These are phyloP conservation scores for Ciona savignyi DNA, from an alignment of 23 tunicate genomes.

Conservation along the genomic window DNA sequence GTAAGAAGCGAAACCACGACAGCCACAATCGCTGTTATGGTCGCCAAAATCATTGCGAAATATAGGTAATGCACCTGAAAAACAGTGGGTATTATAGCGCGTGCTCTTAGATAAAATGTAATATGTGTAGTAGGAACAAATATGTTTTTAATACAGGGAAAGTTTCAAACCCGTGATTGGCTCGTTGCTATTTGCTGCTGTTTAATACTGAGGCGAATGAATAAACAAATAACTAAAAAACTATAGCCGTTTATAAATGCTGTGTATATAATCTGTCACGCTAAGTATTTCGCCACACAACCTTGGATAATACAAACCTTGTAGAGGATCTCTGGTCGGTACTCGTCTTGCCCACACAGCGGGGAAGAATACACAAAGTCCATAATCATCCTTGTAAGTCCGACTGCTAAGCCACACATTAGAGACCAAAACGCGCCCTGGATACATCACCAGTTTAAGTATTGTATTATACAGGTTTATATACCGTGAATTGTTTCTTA, in stretches of 20 bases:
- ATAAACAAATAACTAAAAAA: neutral
- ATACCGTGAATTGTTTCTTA: slow-evolving; percentile 11
- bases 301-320: slow-evolving; percentile 34
- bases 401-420: slow-evolving; percentile 64
- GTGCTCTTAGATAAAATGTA: no score
- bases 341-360: slow-evolving; percentile 84
- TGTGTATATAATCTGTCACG: no score
- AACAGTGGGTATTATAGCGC: no score
- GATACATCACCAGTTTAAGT: no score
- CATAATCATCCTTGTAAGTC: slow-evolving; percentile 77
- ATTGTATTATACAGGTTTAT: no score
- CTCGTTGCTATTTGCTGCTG: no score
- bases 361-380: slow-evolving; percentile 82
- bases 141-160: no score
- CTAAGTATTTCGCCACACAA: no score
- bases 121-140: no score
- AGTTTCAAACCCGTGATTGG: no score
- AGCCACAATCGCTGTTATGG: slow-evolving; percentile 61
- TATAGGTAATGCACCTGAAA: slow-evolving; percentile 87
- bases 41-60: slow-evolving; percentile 77
- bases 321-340: slow-evolving; percentile 59
- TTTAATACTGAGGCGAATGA: no score
- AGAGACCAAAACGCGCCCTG: slow-evolving; percentile 97
- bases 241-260: no score
- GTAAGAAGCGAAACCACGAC: slow-evolving; percentile 64